These are phyloP conservation scores for Zosterops pallidus DNA, from an alignment of 2,113 vertebrate species.

Conservation along the genomic window DNA sequence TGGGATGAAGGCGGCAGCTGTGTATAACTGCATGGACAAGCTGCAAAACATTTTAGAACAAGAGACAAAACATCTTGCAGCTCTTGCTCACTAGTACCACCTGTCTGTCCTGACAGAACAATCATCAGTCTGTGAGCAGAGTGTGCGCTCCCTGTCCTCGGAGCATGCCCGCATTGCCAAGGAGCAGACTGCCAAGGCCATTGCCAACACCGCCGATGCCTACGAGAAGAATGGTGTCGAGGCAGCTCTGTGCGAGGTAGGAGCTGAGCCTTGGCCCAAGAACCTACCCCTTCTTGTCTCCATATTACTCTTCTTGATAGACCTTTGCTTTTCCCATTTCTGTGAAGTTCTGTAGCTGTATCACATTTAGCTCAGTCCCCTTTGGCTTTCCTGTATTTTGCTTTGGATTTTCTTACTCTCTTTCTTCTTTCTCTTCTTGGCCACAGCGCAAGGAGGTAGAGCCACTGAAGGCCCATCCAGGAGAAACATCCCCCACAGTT, in stretches of 20 bases:
- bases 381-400: constrained; percentile 14
- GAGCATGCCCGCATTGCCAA: constrained; percentile 73
- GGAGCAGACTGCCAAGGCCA: constrained; percentile 78
- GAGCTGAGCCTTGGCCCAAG: background rate
- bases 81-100: fast-evolving
- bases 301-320: background rate
- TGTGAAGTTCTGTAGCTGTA: background rate
- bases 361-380: background rate
- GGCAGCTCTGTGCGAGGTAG: constrained; percentile 73
- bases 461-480: constrained; percentile 26
- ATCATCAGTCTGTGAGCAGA: background rate
- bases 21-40: background rate
- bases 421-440: constrained; percentile 38
- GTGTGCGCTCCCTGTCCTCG: constrained; percentile 51
- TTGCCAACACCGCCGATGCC: constrained; percentile 64
- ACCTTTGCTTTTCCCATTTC: background rate
- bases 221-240: constrained; percentile 66
- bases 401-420: background rate
- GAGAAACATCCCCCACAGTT: constrained; percentile 54
- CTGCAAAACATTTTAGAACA: background rate
- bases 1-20: background rate
- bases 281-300: background rate
- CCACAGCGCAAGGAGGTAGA: constrained; percentile 70
- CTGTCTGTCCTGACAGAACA: background rate
- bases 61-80: fast-evolving